A percentile compares a stretch with the other conserved stretches of the same genome.
Evolutionary conservation across 2,797 vertebrate genomes (phyloP).

Genomic region (Helarctos malayanus): DNA sequence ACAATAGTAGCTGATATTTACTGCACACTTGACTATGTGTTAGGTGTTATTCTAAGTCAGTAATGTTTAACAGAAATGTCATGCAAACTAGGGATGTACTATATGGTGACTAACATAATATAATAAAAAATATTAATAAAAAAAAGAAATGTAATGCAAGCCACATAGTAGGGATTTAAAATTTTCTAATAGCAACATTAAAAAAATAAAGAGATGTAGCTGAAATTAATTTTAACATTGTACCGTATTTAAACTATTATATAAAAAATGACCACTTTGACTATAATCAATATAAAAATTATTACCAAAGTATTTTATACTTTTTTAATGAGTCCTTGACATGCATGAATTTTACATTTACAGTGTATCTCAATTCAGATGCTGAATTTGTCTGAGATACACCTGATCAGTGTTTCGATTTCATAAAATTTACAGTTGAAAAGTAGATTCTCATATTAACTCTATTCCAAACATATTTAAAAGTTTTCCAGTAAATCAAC

Average conservation of each 20-base stretch:
- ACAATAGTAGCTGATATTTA: background rate
- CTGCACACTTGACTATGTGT: background rate
- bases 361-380: background rate
- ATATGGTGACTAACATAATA: too few species aligned
- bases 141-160: background rate
- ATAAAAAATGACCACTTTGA: constrained; percentile 28
- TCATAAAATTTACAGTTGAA: constrained; percentile 46
- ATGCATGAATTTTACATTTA: constrained; percentile 31
- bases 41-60: background rate
- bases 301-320: background rate
- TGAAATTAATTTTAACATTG: constrained; percentile 19
- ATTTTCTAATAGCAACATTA: background rate
- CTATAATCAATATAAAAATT: background rate
- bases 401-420: constrained; percentile 42
- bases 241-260: background rate
- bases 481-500: constrained; percentile 41
- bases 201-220: background rate
- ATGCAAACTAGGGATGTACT: background rate
- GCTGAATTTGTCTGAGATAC: background rate
- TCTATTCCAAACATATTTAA: background rate
- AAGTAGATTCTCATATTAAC: constrained; percentile 2
- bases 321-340: background rate
- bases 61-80: background rate
- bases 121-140: too few species aligned
- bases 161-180: background rate